Evolutionary conservation across 1,140 invertebrate species (phyloP), one percentile per base, ranked within the genome.

Genomic region (Drosophila nebulosa): DNA sequence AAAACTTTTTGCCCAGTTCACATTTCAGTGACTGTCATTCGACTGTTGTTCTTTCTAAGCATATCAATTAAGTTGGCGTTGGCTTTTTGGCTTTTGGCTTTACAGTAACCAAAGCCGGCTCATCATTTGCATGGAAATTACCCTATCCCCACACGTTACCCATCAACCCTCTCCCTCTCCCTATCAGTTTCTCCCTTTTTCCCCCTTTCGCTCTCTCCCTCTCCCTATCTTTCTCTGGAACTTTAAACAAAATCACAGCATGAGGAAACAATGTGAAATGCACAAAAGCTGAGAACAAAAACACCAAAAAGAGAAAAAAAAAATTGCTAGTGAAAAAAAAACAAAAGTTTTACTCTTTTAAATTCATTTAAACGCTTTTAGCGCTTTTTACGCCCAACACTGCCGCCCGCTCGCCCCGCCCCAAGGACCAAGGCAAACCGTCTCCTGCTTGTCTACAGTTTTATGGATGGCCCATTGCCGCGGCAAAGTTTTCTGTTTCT

Each of bases 301-400:
- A 27, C 39, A 64, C n/a, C n/a, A 69, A 51, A 57, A 32, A 51
- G 16, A 24, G 39, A 63, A 75, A 76, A 79, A 80, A 51, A 67
- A 83, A 21, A n/a, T n/a, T n/a, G n/a, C n/a, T n/a, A n/a, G n/a
- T n/a, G n/a, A 36, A n/a, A 36, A 36, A 3, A 36, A n/a, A 39
- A 46, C 7, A 46, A 46, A 83, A 83, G 69, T 81, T 83, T 64
- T 55, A 71, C 79, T 74, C 69, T 70, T 83, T 83, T 83, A 83
- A 81, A 83, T 81, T 81, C 78, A 83, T 83, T 83, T 81, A 83
- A 78, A 81, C 79, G 79, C 79, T 83, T 81, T 83, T 81, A 83
- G 66, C 78, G 70, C 74, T 83, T 83, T 81, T 83, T 74, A 83
- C 79, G 79, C 79, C 78, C 60, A 58, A 21, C 18, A 46, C 16